Conservation (phyloP, 1,140 invertebrate genomes). For the Hesperophylax magnus region DNA sequence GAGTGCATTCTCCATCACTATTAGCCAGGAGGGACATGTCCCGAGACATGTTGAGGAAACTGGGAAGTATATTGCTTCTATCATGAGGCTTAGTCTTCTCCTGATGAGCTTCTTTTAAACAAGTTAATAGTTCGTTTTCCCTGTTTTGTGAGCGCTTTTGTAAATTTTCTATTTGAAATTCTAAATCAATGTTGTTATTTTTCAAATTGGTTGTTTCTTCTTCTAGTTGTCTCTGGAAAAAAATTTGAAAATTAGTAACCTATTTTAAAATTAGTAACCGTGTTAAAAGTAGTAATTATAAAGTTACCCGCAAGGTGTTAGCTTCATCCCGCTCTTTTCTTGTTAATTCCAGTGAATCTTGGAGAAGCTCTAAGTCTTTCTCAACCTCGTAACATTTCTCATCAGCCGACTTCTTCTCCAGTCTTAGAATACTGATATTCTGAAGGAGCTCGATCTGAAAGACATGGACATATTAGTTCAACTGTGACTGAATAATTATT, state of each 20-base stretch:
- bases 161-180: conserved; percentile 61
- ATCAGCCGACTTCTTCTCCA: not conserved
- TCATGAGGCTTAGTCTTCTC: conserved; percentile 30
- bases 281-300: not conserved
- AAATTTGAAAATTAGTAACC: not conserved
- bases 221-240: conserved; percentile 20
- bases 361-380: not conserved
- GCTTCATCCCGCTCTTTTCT: conserved; percentile 19
- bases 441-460: conserved; percentile 31
- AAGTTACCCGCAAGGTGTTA: conserved; percentile 2
- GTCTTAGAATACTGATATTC: not conserved
- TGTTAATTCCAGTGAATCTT: not conserved
- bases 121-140: conserved; percentile 59
- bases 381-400: not conserved
- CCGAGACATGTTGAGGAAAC: conserved; percentile 44
- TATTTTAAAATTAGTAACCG: not conserved
- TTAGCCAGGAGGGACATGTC: conserved; percentile 38
- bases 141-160: conserved; percentile 59
- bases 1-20: conserved; percentile 7
- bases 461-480: not conserved
- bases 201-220: conserved; percentile 28
- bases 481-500: too few species aligned
- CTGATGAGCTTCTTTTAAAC: conserved; percentile 58
- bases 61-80: not conserved
- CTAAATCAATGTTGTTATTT: conserved; percentile 57